Evolutionary conservation across 2,888 invertebrate species (phyloP), one percentile per base, ranked within the genome.

Genomic region (Ectemnius lituratus): DNA sequence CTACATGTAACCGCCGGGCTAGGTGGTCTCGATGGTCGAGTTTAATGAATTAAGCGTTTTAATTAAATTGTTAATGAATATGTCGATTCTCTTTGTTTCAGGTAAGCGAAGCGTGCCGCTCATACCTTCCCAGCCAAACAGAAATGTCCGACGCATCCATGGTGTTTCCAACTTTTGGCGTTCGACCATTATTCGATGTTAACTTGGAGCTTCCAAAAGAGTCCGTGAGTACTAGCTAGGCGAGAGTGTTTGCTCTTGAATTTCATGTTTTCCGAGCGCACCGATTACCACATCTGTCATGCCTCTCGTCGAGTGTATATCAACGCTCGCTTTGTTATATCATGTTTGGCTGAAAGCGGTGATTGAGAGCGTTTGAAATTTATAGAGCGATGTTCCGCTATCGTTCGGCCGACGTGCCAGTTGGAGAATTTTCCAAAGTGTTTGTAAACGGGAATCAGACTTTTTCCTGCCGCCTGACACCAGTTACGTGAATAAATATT

Each of bases 81-180:
- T 77, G 75, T 82, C 37, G 67, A 66, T 72, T 75, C 67, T 71
- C 63, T 82, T 80, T 81, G 82, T 82, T 81, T 70, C 77, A 82
- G 81, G 82, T 81, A 77, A 81, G 82, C 82, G 68, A 59, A 68
- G 59, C 75, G 49, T 74, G 16, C 16, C 20, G 58, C 2, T 6
- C 16, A 16, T 11, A 52, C 60, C 13, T 49, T 2, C 47, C 16
- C 11, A 20, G 14, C 23, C 47, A 13, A 27, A 11, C 58, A 37
- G 58, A 49, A 46, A 5, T 58, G 14, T 56, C 27, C n/a, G 14
- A 45, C 60, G 57, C 37, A 56, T 3, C 46, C 23, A n/a, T 27
- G 52, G 2, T 37, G 37, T 56, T 23, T 16, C 28, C 56, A 46
- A 68, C 23, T 52, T 46, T 14, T 14, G 28, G 13, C n/a, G 23